A percentile compares a stretch with the other conserved stretches of the same genome.
Evolutionary conservation across 1,140 invertebrate genomes (phyloP).

Genomic region (Sitodiplosis mosellana): DNA sequence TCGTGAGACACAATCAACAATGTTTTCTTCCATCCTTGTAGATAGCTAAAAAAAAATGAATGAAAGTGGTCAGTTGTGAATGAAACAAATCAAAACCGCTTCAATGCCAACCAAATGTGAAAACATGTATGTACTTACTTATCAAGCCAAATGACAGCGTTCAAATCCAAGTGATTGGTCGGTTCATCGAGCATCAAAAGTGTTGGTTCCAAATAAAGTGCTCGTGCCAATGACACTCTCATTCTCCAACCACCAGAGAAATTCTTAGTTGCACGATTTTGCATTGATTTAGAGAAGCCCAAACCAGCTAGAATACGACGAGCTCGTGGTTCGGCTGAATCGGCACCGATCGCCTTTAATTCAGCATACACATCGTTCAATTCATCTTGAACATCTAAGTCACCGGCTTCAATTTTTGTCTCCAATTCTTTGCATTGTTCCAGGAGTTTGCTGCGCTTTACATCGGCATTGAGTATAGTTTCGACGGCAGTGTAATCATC

Average conservation of each 20-base stretch:
- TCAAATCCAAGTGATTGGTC: slow-evolving; percentile 84
- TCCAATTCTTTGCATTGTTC: slow-evolving; percentile 73
- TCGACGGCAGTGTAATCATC: slow-evolving; percentile 84
- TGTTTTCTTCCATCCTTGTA: slow-evolving; percentile 97
- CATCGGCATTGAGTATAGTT: slow-evolving; percentile 81
- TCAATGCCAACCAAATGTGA: slow-evolving; percentile 2
- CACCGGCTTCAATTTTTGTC: slow-evolving; percentile 38
- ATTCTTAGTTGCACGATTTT: slow-evolving; percentile 80
- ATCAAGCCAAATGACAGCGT: slow-evolving; percentile 98
- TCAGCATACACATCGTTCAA: slow-evolving; percentile 91
- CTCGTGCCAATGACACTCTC: slow-evolving; percentile 88
- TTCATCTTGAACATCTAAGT: slow-evolving; percentile 50
- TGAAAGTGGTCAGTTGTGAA: too few relatives aligned
- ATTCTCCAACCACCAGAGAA: slow-evolving; percentile 98
- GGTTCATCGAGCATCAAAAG: slow-evolving; percentile 93
- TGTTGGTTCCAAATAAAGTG: slow-evolving; percentile 83
- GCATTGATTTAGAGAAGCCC: slow-evolving; percentile 89
- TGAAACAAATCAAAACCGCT: not conserved
- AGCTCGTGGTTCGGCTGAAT: slow-evolving; percentile 89
- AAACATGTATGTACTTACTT: slow-evolving; percentile 47
- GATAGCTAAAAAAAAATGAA: slow-evolving; percentile 43
- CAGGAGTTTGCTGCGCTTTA: slow-evolving; percentile 64
- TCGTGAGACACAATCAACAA: slow-evolving; percentile 96
- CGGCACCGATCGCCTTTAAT: slow-evolving; percentile 86
- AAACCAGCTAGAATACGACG: slow-evolving; percentile 91